Evolutionary conservation across 2,888 invertebrate species (phyloP).

Genomic region (Acrocyrtus sp.): DNA sequence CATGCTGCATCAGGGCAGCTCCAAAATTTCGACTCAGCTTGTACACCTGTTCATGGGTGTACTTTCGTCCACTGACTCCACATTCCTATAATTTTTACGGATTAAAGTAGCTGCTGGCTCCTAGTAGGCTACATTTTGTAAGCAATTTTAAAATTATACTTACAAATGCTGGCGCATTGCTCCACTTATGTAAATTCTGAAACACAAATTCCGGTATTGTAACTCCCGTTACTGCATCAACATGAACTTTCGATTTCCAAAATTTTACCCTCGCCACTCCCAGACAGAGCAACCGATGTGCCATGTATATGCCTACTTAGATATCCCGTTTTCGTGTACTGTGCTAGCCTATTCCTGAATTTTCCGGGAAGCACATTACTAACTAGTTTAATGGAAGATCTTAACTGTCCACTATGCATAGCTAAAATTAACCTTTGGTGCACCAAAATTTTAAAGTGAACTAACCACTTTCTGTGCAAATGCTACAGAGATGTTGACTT

Average conservation of each 20-base stretch:
- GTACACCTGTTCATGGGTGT: conserved; percentile 44
- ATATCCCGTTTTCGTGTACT: neutral
- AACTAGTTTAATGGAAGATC: too few species aligned
- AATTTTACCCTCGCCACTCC: too few species aligned
- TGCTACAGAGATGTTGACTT: too few species aligned
- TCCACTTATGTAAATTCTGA: conserved; percentile 55
- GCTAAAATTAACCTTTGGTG: too few species aligned
- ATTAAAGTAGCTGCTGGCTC: too few species aligned
- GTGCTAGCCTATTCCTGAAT: too few species aligned
- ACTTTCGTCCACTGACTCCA: conserved; percentile 51
- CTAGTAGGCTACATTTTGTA: too few species aligned
- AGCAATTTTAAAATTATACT: conserved; percentile 10
- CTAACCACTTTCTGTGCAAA: too few species aligned
- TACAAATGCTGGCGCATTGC: conserved; percentile 57
- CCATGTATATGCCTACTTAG: neutral
- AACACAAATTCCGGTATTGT: conserved; percentile 58
- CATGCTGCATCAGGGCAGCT: conserved; percentile 50
- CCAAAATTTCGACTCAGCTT: conserved; percentile 60
- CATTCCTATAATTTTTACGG: conserved; percentile 59
- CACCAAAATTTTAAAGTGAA: too few species aligned
- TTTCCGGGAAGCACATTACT: too few species aligned
- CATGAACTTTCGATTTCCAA: neutral
- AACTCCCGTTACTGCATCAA: conserved; percentile 41
- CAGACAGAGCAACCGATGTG: too few species aligned
- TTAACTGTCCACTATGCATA: too few species aligned